A percentile compares a stretch with the other conserved stretches of the same genome.
These are phyloP conservation scores for Nerophis lumbriciformis DNA, from an alignment of 2,113 vertebrate genomes.

Conservation along the genomic window DNA sequence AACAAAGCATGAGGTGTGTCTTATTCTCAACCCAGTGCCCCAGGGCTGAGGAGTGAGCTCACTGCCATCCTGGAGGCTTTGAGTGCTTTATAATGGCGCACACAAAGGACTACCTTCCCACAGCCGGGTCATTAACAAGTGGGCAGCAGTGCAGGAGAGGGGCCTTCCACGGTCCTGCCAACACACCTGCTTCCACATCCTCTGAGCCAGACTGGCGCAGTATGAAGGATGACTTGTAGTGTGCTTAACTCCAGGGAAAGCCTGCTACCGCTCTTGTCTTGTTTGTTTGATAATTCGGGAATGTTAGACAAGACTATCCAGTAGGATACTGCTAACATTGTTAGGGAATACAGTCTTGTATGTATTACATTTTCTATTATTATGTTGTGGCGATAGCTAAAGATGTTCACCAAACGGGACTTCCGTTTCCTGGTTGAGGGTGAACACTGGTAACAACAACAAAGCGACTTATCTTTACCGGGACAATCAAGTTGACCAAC, in stretches of 20 bases:
- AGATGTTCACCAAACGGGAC: too few relatives aligned
- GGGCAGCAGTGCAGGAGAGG: slow-evolving; percentile 58
- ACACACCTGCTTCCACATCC: slow-evolving; percentile 68
- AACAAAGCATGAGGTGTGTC: slow-evolving; percentile 69
- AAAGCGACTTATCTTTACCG: too few relatives aligned
- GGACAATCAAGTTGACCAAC: too few relatives aligned
- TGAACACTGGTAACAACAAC: too few relatives aligned
- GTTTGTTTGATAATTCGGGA: slow-evolving; percentile 69
- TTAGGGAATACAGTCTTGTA: not conserved
- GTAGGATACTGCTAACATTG: slow-evolving; percentile 26
- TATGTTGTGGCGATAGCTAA: too few relatives aligned
- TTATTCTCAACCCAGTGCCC: slow-evolving; percentile 61
- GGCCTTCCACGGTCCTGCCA: slow-evolving; percentile 61
- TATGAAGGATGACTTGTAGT: slow-evolving; percentile 67
- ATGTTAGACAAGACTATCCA: slow-evolving; percentile 52
- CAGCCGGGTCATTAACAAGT: slow-evolving; percentile 69
- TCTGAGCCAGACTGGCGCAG: slow-evolving; percentile 38
- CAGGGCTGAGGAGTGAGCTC: slow-evolving; percentile 66
- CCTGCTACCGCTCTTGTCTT: slow-evolving; percentile 46
- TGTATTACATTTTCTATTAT: too few relatives aligned
- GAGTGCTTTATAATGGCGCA: slow-evolving; percentile 73
- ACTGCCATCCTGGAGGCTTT: slow-evolving; percentile 70
- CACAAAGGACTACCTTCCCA: slow-evolving; percentile 63
- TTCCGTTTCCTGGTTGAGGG: too few relatives aligned
- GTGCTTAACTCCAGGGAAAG: slow-evolving; percentile 64